phyloP scores from a whole-genome alignment of 2,888 invertebrate genomes.

The Diarsia brunnea region DNA sequence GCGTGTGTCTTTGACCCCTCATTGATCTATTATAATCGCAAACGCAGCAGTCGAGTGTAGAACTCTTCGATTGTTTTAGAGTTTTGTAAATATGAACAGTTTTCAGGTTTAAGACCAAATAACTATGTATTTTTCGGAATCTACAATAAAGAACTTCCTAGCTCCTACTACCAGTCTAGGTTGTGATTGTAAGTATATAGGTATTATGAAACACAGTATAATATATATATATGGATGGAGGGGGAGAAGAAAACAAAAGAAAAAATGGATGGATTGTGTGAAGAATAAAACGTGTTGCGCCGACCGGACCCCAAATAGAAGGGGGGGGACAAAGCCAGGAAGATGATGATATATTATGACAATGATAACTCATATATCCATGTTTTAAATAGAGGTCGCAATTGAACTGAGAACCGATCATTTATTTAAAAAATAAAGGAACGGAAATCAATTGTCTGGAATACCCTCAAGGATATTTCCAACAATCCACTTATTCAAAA shows the following conservation, averaged over 20 bases:
- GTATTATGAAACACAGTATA: too few relatives aligned
- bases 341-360: background rate
- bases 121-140: rapidly evolving
- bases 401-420: background rate
- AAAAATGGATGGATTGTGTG: too few relatives aligned
- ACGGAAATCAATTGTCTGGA: background rate
- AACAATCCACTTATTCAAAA: slow-evolving; percentile 19
- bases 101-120: background rate
- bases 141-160: background rate
- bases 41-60: background rate
- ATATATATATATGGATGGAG: too few relatives aligned
- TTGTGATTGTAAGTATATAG: too few relatives aligned
- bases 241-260: too few relatives aligned
- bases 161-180: background rate
- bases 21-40: slow-evolving; percentile 19
- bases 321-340: too few relatives aligned
- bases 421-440: slow-evolving; percentile 21
- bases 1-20: slow-evolving; percentile 40
- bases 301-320: too few relatives aligned
- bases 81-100: background rate
- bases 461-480: slow-evolving; percentile 8
- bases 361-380: background rate
- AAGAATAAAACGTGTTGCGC: too few relatives aligned
- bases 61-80: background rate
- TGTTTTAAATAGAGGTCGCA: slow-evolving; percentile 10